phyloP scores from a whole-genome alignment of 2,888 invertebrate species.

The Diaphora mendica region DNA sequence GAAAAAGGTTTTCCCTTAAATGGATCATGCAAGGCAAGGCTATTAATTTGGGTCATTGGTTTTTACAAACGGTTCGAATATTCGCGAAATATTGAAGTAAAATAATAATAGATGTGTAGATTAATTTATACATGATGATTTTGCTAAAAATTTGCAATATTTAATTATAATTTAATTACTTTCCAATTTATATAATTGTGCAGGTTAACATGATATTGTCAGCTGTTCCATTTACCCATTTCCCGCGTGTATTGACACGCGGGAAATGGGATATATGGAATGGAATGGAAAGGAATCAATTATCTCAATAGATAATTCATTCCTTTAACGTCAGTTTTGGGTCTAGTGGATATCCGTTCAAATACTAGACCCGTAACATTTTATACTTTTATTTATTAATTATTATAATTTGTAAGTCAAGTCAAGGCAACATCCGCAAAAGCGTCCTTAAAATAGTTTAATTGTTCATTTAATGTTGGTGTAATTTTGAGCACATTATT shows the following conservation, averaged over 20 bases:
- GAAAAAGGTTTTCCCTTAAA: too few species aligned
- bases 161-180: too few species aligned
- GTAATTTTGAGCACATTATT: not conserved
- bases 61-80: not conserved
- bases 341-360: not conserved
- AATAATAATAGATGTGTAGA: not conserved
- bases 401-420: not conserved
- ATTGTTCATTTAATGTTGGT: not conserved
- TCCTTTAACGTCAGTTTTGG: not conserved
- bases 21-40: too few species aligned
- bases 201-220: not conserved
- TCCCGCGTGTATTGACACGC: too few species aligned
- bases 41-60: too few species aligned
- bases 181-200: not conserved
- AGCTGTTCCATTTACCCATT: not conserved
- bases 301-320: not conserved
- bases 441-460: not conserved
- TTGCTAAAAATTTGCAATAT: not conserved
- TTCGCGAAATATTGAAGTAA: not conserved
- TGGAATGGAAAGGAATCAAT: too few species aligned
- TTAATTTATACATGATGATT: not conserved
- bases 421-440: not conserved
- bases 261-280: too few species aligned
- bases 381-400: not conserved
- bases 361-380: not conserved